Evolutionary conservation across 1,140 invertebrate genomes (phyloP).

Genomic region (Geopemphigus sp.): DNA sequence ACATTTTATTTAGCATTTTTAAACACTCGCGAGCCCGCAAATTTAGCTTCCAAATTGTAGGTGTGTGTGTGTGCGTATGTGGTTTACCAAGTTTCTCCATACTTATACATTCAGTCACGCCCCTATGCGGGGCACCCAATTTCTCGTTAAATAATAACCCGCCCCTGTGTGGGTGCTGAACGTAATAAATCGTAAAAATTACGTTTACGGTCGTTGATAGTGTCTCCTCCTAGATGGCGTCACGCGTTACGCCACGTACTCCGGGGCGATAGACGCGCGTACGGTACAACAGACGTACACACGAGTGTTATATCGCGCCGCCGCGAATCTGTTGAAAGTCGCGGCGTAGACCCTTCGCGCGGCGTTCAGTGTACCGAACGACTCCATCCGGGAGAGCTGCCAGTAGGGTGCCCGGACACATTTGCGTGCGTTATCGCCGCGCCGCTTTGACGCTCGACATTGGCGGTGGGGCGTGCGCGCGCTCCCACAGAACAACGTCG

Average conservation of each 20-base stretch:
- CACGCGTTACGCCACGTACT: neutral
- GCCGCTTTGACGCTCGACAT: neutral
- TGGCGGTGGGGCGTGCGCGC: neutral
- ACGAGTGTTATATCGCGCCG: neutral
- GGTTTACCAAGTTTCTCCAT: too few relatives aligned
- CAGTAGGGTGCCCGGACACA: neutral
- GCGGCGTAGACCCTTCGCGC: neutral
- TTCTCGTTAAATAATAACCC: too few relatives aligned
- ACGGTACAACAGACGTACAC: neutral
- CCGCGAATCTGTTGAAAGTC: slow-evolving; percentile 9
- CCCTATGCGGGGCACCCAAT: too few relatives aligned
- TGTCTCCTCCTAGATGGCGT: slow-evolving; percentile 12
- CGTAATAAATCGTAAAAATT: too few relatives aligned
- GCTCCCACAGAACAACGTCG: too few relatives aligned
- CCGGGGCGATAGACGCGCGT: neutral
- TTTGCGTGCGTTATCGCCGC: slow-evolving; percentile 1
- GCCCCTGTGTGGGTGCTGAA: too few relatives aligned
- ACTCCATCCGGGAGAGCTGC: neutral
- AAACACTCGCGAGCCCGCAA: too few relatives aligned
- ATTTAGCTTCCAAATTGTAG: too few relatives aligned
- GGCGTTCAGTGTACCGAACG: slow-evolving; percentile 12
- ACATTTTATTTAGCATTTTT: too few relatives aligned
- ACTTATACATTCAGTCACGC: too few relatives aligned
- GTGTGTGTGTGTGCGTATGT: too few relatives aligned
- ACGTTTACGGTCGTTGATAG: too few relatives aligned